Percentiles rank a stretch among this genome's conserved stretches.
Evolutionary conservation across 2,113 vertebrate genomes (phyloP).

Genomic region (Entomyzon cyanotis): DNA sequence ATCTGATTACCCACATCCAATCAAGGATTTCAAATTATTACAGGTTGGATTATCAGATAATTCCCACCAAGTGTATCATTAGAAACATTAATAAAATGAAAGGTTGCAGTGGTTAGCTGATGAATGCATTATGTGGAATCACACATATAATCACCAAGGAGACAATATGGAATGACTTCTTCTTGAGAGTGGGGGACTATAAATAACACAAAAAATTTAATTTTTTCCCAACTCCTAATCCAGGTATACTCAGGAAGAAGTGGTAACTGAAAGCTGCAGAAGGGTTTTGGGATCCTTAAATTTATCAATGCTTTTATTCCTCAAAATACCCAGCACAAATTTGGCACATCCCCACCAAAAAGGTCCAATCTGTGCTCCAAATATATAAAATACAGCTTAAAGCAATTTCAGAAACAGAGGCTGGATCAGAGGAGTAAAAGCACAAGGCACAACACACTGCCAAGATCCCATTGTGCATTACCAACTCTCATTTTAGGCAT

Average conservation of each 20-base stretch:
- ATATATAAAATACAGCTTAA: background rate
- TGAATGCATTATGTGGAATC: background rate
- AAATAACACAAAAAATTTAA: background rate
- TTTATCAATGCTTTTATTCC: background rate
- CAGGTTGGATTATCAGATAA: background rate
- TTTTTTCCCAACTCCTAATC: background rate
- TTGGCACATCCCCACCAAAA: background rate
- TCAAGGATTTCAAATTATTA: slow-evolving; percentile 15
- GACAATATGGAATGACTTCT: background rate
- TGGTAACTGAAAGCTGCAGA: background rate
- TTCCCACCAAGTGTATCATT: background rate
- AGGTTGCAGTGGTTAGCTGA: background rate
- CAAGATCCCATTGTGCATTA: background rate
- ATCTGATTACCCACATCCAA: background rate
- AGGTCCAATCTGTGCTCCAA: background rate
- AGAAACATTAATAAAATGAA: slow-evolving; percentile 16
- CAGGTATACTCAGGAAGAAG: background rate
- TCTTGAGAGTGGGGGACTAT: background rate
- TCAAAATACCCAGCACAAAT: background rate
- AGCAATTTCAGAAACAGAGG: background rate
- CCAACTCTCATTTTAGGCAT: background rate
- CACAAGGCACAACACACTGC: background rate
- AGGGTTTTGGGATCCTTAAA: background rate
- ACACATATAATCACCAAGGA: background rate
- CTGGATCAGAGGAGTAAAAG: background rate